Evolutionary conservation across 2,797 vertebrate genomes (phyloP).

Genomic region (Alcedo atthis): DNA sequence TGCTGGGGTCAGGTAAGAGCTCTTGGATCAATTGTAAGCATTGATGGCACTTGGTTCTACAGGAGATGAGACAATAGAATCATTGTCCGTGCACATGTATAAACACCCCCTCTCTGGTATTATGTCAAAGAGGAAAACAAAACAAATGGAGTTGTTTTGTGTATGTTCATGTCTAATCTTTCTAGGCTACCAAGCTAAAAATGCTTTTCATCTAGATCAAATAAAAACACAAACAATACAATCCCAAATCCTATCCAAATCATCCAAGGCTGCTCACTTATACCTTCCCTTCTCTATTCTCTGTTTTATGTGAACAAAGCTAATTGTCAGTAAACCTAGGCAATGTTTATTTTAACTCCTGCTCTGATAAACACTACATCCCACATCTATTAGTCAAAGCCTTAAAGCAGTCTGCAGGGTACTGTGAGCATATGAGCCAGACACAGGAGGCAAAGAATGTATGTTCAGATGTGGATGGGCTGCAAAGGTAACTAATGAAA

Average conservation of each 20-base stretch:
- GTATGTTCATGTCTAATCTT: conserved; percentile 44
- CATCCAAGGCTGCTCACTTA: not conserved
- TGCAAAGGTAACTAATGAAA: not conserved
- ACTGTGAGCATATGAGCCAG: not conserved
- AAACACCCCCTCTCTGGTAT: conserved; percentile 42
- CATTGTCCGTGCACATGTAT: conserved; percentile 31
- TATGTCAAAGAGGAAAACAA: conserved; percentile 61
- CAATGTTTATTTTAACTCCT: not conserved
- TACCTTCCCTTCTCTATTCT: not conserved
- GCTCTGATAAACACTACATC: conserved; percentile 5
- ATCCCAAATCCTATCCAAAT: not conserved
- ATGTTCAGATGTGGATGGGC: not conserved
- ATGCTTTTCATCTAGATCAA: conserved; percentile 60
- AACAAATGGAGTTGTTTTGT: conserved; percentile 57
- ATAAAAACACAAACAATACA: conserved; percentile 28
- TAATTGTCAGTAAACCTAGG: not conserved
- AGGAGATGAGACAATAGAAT: conserved; percentile 28
- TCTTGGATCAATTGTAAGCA: conserved; percentile 37
- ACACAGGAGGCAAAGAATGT: not conserved
- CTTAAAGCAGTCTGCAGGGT: not conserved
- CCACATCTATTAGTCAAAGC: not conserved
- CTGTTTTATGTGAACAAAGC: not conserved
- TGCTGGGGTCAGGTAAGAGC: conserved; percentile 50
- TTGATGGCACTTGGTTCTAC: conserved; percentile 56
- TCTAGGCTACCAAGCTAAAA: conserved; percentile 52